These are phyloP conservation scores for Protonibea diacanthus DNA, from an alignment of 2,797 vertebrate genomes.

Conservation along the genomic window DNA sequence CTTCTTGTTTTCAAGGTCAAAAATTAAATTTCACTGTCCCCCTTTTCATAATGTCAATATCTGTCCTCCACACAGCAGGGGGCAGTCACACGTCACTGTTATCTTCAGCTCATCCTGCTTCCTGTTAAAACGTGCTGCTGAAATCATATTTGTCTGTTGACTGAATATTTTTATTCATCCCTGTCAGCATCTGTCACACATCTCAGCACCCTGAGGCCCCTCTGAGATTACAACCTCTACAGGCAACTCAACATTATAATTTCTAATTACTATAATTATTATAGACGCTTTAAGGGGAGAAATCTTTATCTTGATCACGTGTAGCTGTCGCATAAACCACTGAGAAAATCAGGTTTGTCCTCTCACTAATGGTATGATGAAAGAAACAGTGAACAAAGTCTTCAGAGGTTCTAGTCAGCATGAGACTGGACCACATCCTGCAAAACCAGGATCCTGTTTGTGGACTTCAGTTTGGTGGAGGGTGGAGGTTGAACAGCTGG, in stretches of 20 bases:
- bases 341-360: background rate
- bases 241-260: conserved; percentile 8
- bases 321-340: background rate
- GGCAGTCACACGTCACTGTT: conserved; percentile 6
- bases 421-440: no score
- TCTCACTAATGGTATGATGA: background rate
- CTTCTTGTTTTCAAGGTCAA: no score
- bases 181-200: conserved; percentile 1
- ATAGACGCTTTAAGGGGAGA: background rate
- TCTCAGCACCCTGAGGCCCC: conserved; percentile 7
- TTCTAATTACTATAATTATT: conserved; percentile 45
- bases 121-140: background rate
- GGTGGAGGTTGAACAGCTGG: no score
- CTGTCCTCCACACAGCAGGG: conserved; percentile 21
- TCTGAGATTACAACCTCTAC: background rate
- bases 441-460: no score
- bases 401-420: background rate
- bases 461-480: no score
- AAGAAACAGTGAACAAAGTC: conserved; percentile 5
- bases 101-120: background rate
- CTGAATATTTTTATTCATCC: background rate
- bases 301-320: conserved; percentile 16
- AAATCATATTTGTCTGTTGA: background rate
- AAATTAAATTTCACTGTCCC: background rate
- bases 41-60: background rate